A percentile compares a stretch with the other conserved stretches of the same genome.
Evolutionary conservation across 1,140 invertebrate species (phyloP).

Genomic region (Aphaenogaster ashmeadi): DNA sequence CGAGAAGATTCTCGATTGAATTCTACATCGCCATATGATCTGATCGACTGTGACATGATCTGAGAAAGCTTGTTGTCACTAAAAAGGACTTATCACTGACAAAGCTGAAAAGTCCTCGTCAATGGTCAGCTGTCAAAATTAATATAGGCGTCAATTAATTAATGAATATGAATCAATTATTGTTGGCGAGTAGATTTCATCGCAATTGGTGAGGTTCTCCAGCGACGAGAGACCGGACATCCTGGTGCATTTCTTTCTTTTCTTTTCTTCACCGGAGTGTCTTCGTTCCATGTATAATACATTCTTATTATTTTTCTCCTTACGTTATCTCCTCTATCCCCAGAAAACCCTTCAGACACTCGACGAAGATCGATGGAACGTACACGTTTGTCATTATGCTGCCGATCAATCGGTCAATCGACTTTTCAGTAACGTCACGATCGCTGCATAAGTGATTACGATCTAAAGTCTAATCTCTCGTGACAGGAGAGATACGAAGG

Average conservation of each 20-base stretch:
- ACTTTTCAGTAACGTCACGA: slow-evolving; percentile 11
- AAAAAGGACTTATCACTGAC: background rate
- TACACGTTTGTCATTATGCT: slow-evolving; percentile 40
- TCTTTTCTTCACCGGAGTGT: slow-evolving; percentile 2
- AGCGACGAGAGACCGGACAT: slow-evolving; percentile 31
- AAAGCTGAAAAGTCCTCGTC: background rate
- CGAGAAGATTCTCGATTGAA: slow-evolving; percentile 16
- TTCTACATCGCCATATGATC: slow-evolving; percentile 26
- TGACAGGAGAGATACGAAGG: background rate
- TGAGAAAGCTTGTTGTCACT: background rate
- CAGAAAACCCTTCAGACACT: slow-evolving; percentile 36
- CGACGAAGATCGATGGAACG: slow-evolving; percentile 53
- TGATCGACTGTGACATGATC: background rate
- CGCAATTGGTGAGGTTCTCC: slow-evolving; percentile 24
- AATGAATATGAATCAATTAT: background rate
- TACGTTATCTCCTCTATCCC: background rate
- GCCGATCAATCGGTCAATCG: slow-evolving; percentile 33
- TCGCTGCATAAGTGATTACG: background rate
- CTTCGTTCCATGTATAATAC: background rate
- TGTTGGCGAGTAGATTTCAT: slow-evolving; percentile 30
- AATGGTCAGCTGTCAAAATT: background rate
- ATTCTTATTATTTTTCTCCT: slow-evolving; percentile 1
- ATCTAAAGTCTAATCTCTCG: background rate
- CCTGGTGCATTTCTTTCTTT: slow-evolving; percentile 13
- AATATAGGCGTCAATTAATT: background rate